These are phyloP conservation scores for Dallia pectoralis DNA, from an alignment of 2,797 vertebrate genomes.

Conservation along the genomic window DNA sequence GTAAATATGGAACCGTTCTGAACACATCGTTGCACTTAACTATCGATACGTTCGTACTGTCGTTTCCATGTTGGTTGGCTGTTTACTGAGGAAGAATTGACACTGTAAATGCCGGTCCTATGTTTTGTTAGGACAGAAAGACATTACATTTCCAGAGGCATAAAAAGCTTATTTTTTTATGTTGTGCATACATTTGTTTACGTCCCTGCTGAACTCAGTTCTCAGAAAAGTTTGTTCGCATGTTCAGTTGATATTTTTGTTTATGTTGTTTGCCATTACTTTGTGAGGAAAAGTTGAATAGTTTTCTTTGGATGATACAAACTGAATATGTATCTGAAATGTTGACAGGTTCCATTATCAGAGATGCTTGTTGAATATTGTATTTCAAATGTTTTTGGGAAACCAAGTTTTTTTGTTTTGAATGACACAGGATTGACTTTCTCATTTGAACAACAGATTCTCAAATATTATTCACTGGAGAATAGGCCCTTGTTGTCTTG, in stretches of 20 bases:
- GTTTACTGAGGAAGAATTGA: neutral
- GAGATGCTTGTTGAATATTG: neutral
- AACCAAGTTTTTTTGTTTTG: neutral
- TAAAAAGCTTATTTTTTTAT: too few species aligned
- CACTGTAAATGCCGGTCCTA: too few species aligned
- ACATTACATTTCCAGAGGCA: too few species aligned
- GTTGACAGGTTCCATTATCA: neutral
- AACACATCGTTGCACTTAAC: slow-evolving; percentile 22
- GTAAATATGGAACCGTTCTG: slow-evolving; percentile 30
- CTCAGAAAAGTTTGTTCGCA: too few species aligned
- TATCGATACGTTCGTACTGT: slow-evolving; percentile 24
- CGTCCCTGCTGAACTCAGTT: too few species aligned
- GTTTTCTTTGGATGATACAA: neutral
- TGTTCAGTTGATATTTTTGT: too few species aligned
- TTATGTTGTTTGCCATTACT: slow-evolving; percentile 15
- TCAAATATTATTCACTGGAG: slow-evolving; percentile 1
- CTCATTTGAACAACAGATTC: slow-evolving; percentile 2
- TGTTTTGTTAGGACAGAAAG: too few species aligned
- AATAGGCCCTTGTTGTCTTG: neutral
- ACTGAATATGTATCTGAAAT: neutral
- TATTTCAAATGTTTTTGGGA: slow-evolving; percentile 2
- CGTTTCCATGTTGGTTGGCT: slow-evolving; percentile 24
- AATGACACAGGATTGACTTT: neutral
- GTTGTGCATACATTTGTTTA: too few species aligned
- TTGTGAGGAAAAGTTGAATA: slow-evolving; percentile 26